Evolutionary conservation across 1,140 invertebrate species (phyloP).

Genomic region (Patella vulgata): DNA sequence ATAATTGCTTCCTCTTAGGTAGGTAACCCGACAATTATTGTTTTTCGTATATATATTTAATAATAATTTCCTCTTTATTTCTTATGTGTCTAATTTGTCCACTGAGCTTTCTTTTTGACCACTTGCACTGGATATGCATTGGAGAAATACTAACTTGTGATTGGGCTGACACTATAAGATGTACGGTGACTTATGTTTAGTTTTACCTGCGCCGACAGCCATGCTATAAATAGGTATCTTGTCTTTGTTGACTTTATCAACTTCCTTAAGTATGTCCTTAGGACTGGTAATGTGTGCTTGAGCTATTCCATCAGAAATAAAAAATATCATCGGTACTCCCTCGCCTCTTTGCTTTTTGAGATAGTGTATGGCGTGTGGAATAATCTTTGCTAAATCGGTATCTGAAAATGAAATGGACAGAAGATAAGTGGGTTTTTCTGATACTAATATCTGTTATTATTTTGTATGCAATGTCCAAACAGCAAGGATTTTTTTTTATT

Average conservation of each 20-base stretch:
- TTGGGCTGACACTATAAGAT: too few relatives aligned
- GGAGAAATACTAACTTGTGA: too few relatives aligned
- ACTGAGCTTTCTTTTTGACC: too few relatives aligned
- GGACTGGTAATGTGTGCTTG: conserved; percentile 73
- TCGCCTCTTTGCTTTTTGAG: conserved; percentile 6
- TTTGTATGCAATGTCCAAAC: background rate
- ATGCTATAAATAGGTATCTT: conserved; percentile 71
- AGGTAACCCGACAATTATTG: too few relatives aligned
- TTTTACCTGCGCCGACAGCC: conserved; percentile 76
- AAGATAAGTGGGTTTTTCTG: background rate
- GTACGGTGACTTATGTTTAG: too few relatives aligned
- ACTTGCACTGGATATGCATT: too few relatives aligned
- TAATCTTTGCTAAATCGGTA: conserved; percentile 39
- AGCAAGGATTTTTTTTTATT: background rate
- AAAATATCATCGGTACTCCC: conserved; percentile 73
- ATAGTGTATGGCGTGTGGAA: conserved; percentile 30
- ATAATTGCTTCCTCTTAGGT: too few relatives aligned
- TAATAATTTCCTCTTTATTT: too few relatives aligned
- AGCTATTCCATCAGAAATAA: conserved; percentile 80
- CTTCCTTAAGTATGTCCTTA: conserved; percentile 68
- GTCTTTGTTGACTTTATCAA: conserved; percentile 36
- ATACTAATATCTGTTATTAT: background rate
- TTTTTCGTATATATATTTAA: too few relatives aligned
- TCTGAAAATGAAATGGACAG: conserved; percentile 28
- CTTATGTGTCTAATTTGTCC: too few relatives aligned